Evolutionary conservation across 2,113 vertebrate species (phyloP).

Genomic region (Apistogramma diplotaenia): DNA sequence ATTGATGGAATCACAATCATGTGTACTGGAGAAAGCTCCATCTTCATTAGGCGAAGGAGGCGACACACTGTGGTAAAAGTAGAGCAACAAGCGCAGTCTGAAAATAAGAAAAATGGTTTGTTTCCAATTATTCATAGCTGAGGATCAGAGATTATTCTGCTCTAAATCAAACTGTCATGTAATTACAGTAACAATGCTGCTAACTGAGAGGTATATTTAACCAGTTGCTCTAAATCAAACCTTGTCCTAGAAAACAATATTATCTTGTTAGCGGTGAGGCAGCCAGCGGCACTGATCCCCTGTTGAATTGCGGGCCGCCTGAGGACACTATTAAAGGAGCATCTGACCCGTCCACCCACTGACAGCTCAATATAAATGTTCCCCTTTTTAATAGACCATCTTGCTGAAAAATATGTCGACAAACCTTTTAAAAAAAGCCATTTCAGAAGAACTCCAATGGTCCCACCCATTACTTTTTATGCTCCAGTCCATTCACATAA

Average conservation of each 20-base stretch:
- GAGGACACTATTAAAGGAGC: constrained; percentile 63
- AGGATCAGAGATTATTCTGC: constrained; percentile 28
- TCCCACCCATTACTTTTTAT: constrained; percentile 76
- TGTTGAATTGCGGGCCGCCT: constrained; percentile 36
- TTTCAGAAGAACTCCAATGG: constrained; percentile 62
- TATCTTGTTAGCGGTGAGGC: constrained; percentile 48
- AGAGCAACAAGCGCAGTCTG: constrained; percentile 14
- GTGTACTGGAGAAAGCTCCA: constrained; percentile 21
- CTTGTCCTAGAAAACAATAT: constrained; percentile 53
- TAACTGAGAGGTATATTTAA: constrained; percentile 58
- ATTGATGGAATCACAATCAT: constrained; percentile 28
- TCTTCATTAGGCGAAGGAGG: constrained; percentile 46
- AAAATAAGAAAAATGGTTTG: constrained; percentile 18
- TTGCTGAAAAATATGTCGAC: constrained; percentile 64
- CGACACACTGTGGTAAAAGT: constrained; percentile 7
- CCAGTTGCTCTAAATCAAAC: constrained; percentile 47
- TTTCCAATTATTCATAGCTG: constrained; percentile 26
- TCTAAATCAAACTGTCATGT: constrained; percentile 50
- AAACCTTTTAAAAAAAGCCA: constrained; percentile 69
- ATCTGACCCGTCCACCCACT: constrained; percentile 60
- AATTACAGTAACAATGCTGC: constrained; percentile 49
- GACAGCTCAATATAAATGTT: constrained; percentile 67
- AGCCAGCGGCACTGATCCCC: constrained; percentile 28
- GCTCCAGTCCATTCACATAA: constrained; percentile 71
- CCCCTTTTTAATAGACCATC: constrained; percentile 67